Evolutionary conservation across 2,113 vertebrate species (phyloP), one percentile per base, ranked within the genome.

Genomic region (Pollimyrus isidori): DNA sequence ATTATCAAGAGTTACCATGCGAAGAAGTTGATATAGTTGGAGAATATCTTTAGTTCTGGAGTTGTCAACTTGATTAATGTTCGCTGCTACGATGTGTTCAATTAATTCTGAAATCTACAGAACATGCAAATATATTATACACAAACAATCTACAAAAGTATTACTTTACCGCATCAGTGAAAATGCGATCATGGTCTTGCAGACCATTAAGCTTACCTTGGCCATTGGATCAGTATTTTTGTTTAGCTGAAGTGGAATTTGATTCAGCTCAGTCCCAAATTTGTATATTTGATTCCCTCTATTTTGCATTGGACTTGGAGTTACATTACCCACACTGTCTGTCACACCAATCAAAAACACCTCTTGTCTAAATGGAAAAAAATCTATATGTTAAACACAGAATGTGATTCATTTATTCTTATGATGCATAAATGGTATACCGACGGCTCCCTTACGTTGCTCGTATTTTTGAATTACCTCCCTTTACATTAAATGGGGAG

Each of bases 71-170:
- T 92, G 89, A 23, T 96, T 91, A 5, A 92, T 93, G 86, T 97
- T 96, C 7, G 92, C 94, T 88, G 94, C 88, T 62, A 95, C 94
- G 93, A 97, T 90, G 50, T 92, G 93, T 6, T 96, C 95, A 62
- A 98, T 90, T 11, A 95, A 89, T 87, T 96, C 95, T 0, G 90
- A n/a, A 91, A 96, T 94, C 97, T 98, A 90, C 84, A 17, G 89
- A 46, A 21, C 65, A 80, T 23, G n/a, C 19, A n/a, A 35, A 30
- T 39, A 42, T 52, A 21, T 58, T 10, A n/a, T 73, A 42, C 15
- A 26, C 13, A 65, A 21, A 46, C 30, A 13, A 53, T 76, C 21
- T 80, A 19, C 13, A 39, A 80, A 80, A 39, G 15, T 80, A 42
- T 80, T 80, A 80, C 15, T 35, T 76, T 3, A 76, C 7, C 0